Base-by-base conservation (phyloP, 2,113 vertebrate species). In the Plestiodon gilberti region DNA sequence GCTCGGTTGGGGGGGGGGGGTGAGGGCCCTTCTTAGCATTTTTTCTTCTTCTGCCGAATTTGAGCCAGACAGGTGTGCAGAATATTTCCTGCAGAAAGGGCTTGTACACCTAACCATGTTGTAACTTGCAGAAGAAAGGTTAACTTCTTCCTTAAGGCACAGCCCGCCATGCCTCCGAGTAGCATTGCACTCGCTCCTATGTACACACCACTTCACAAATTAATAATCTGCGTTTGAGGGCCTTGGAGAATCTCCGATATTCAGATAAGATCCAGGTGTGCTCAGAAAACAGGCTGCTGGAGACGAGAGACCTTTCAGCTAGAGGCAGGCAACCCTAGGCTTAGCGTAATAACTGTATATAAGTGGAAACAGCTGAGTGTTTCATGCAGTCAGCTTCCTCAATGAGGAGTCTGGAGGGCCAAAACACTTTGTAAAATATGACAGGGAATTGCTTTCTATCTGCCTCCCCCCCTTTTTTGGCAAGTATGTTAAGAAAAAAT, bases 201-300 rank as follows among this genome's bases (percentile, higher is more conserved):
- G 79, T 15, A 8, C 7, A 1, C 3, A 17, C 10, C 20, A 8
- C 5, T 18, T 82, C 85, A 2, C 2, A 23, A 48, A 38, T 0
- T 0, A 64, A 17, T 30, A 62, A 74, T 28, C 81, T 40, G 30
- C 3, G 22, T 11, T 0, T 3, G 69, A 78, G 35, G 33, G 77
- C 25, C 0, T 0, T 13, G n/a, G 22, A 85, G 1, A 0, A 0
- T 0, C 20, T 59, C 13, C 9, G 38, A 4, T 8, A 78, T 0
- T 82, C 1, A 79, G 18, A 81, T 84, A 86, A 80, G 86, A 88
- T 59, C 74, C 81, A 52, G 89, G 67, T 65, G 86, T 55, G 88
- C 17, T 48, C 43, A 14, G 4, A 40, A 64, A 85, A 59, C 0
- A 6, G 28, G 82, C 80, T 64, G 65, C n/a, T 33, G 0, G 13